These are phyloP conservation scores for Leistus spinibarbis DNA, from an alignment of 2,888 invertebrate species.

Conservation along the genomic window DNA sequence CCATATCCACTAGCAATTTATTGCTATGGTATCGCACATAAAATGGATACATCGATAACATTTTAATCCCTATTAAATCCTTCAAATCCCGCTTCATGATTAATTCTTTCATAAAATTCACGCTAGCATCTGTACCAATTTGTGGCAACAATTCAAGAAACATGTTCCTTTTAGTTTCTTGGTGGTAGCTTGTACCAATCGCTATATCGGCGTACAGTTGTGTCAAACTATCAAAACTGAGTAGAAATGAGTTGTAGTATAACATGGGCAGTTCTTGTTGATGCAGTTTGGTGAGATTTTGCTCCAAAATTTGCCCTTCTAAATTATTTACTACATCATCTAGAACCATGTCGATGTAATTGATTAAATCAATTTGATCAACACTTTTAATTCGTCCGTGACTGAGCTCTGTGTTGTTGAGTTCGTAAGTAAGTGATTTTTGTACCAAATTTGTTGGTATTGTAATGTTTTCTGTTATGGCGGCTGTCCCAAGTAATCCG, in stretches of 20 bases:
- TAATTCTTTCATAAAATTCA: constrained; percentile 68
- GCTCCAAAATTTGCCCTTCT: constrained; percentile 27
- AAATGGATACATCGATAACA: constrained; percentile 72
- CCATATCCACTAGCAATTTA: constrained; percentile 63
- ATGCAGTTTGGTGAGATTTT: constrained; percentile 29
- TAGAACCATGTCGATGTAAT: constrained; percentile 13
- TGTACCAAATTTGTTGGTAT: constrained; percentile 9
- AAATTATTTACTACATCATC: constrained; percentile 29
- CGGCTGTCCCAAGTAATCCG: constrained; percentile 7
- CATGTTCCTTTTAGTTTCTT: constrained; percentile 75
- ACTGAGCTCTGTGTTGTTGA: constrained; percentile 17
- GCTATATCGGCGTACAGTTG: constrained; percentile 64
- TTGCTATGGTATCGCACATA: constrained; percentile 67
- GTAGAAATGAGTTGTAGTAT: constrained; percentile 54
- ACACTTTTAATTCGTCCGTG: constrained; percentile 4
- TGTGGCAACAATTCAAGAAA: constrained; percentile 75
- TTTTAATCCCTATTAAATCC: constrained; percentile 67
- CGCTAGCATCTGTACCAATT: constrained; percentile 69
- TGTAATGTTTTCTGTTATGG: not conserved
- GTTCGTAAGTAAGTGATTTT: constrained; percentile 27
- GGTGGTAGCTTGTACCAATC: constrained; percentile 73
- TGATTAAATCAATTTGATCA: constrained; percentile 2
- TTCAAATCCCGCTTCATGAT: constrained; percentile 67
- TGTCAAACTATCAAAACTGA: constrained; percentile 55
- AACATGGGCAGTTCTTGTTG: constrained; percentile 20